Evolutionary conservation across 2,888 invertebrate species (phyloP), one percentile per base, ranked within the genome.

Genomic region (Cotesia congregata): DNA sequence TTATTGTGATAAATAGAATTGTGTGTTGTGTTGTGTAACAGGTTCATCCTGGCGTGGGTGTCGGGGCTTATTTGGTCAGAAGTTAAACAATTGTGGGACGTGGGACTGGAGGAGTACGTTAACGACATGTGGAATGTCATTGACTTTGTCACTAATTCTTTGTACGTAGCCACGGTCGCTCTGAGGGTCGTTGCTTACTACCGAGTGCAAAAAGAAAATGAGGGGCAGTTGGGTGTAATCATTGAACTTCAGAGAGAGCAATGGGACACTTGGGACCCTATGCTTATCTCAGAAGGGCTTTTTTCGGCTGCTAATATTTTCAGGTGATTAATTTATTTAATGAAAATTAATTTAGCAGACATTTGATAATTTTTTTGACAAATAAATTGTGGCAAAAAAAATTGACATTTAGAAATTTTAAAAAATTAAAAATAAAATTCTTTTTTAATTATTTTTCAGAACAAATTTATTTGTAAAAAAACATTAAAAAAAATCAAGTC

Each of bases 61-160:
- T 94, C 95, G 90, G 98, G 98, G 76, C 91, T 98, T 84, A 98
- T 99, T 87, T 99, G 99, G 99, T 97, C 97, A 86, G 99, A 99
- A 91, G 97, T 99, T 84, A 99, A 99, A 90, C 98, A 99, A 90
- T 91, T 99, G 78, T 99, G 98, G 98, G 98, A 98, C 90, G 97
- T 98, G 84, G 99, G 99, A 0, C 91, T 98, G 77, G 95, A 97
- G 86, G 98, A 98, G 88, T 99, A 99, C 91, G 94, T 97, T 77
- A 95, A 97, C 87, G 98, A 99, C 90, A 98, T 99, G 98, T 99
- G 99, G 99, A 99, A 99, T 90, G 98, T 99, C 78, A 96, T 99
- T 84, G 99, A 99, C 91, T 99, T 99, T 90, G 97, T 98, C 82
- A 99, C 99, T 79, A 99, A 99, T 91, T 97, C 98, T 6, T 91